Conservation (phyloP, 35 echinoderm and acorn worm genomes). For the Apostichopus japonicus region DNA sequence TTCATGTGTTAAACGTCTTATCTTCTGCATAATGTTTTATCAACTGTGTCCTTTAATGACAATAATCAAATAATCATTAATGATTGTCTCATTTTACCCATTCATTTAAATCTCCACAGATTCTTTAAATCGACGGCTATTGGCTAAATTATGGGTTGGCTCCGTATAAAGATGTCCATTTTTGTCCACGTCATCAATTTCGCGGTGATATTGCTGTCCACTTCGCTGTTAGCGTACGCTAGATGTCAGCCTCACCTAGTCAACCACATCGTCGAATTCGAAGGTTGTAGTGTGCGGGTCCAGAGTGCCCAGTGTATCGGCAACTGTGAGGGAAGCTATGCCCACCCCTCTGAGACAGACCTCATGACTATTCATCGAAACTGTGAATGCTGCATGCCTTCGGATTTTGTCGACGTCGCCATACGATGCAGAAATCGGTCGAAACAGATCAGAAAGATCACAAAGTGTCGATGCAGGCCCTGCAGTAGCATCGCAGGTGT, state of each 20-base stretch:
- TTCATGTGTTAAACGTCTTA: no score
- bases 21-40: no score
- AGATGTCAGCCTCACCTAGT: conserved; percentile 9
- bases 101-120: neutral
- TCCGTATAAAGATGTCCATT: neutral
- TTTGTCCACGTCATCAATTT: neutral
- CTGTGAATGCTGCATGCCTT: conserved; percentile 25
- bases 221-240: neutral
- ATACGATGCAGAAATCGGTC: neutral
- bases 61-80: neutral
- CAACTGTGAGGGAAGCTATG: conserved; percentile 6
- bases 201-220: neutral
- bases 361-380: conserved; percentile 28
- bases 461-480: conserved; percentile 14
- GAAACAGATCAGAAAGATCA: neutral
- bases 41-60: no score
- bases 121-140: no score
- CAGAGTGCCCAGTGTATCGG: conserved; percentile 1
- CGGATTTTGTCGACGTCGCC: neutral
- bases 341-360: neutral
- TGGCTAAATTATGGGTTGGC: conserved; percentile 9
- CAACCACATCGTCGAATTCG: conserved; percentile 5
- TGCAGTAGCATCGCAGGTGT: conserved; percentile 13
- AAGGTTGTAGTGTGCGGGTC: neutral
- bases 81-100: neutral